Conservation (phyloP, 2,797 vertebrate species). For the Sebastolobus alascanus region DNA sequence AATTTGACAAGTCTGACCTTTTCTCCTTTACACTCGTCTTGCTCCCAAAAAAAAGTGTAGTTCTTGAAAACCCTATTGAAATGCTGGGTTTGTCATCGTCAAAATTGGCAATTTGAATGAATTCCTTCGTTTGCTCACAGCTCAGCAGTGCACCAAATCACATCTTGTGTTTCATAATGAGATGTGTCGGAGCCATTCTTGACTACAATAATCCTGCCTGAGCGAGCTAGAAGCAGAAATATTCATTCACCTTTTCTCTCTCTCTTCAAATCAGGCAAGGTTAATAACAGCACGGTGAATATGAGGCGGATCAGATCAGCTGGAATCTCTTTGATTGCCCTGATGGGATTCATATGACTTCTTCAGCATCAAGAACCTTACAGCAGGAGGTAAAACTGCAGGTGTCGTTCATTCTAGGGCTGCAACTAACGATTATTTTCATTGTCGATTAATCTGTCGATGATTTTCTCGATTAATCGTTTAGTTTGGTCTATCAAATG, state of each 20-base stretch:
- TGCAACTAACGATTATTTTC: background rate
- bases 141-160: constrained; percentile 52
- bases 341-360: constrained; percentile 48
- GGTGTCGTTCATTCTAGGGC: constrained; percentile 4
- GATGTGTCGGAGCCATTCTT: constrained; percentile 55
- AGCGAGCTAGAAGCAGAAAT: constrained; percentile 35
- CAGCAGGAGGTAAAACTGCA: constrained; percentile 41
- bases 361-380: constrained; percentile 31
- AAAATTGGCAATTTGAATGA: constrained; percentile 61
- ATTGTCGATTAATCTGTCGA: too few species aligned
- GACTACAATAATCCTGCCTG: constrained; percentile 34
- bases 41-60: background rate
- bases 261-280: constrained; percentile 7
- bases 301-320: constrained; percentile 36
- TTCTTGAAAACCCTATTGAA: constrained; percentile 30
- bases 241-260: constrained; percentile 15
- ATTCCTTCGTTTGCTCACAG: constrained; percentile 50
- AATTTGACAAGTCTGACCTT: constrained; percentile 59
- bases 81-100: constrained; percentile 33
- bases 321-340: constrained; percentile 35
- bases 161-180: constrained; percentile 60
- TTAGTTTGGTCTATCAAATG: too few species aligned
- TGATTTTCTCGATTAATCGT: too few species aligned
- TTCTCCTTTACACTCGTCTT: constrained; percentile 5
- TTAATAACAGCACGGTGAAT: constrained; percentile 48